Conservation (phyloP, 2,797 vertebrate genomes). For the Chaenodraco wilsoni region DNA sequence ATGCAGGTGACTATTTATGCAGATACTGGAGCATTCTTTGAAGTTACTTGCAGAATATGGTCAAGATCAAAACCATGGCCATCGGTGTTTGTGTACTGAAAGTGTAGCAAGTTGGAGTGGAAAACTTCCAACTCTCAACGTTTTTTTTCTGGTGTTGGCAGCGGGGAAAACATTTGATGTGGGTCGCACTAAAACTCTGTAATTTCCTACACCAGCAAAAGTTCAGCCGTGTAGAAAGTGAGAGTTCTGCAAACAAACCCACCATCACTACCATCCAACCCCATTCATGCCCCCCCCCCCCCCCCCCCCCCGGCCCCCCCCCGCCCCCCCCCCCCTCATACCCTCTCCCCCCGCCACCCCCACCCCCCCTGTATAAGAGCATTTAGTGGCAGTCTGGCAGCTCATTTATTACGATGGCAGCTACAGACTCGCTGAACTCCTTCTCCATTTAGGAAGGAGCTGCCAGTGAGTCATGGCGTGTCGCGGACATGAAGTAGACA, state of each 20-base stretch:
- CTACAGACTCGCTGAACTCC: constrained; percentile 71
- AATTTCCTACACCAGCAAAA: constrained; percentile 51
- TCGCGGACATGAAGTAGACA: constrained; percentile 71
- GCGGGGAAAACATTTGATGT: constrained; percentile 24
- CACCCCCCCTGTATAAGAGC: constrained; percentile 59
- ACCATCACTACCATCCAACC: not conserved
- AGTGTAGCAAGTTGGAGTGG: not conserved
- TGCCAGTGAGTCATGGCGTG: constrained; percentile 75
- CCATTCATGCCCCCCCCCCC: not conserved
- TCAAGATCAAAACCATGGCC: not conserved
- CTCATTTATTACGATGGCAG: constrained; percentile 79
- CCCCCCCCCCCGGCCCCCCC: not conserved
- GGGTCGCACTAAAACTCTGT: constrained; percentile 29
- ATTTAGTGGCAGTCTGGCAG: constrained; percentile 72
- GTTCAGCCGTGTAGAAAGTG: constrained; percentile 24
- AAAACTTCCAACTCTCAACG: not conserved
- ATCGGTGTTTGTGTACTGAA: constrained; percentile 6
- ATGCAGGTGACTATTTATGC: not conserved
- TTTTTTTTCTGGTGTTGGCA: constrained; percentile 6
- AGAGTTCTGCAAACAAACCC: constrained; percentile 43
- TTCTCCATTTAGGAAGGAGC: constrained; percentile 64
- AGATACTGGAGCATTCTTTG: constrained; percentile 3
- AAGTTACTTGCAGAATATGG: not conserved
- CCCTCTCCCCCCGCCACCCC: constrained; percentile 25
- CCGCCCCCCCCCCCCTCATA: constrained; percentile 46